These are phyloP conservation scores for Apocrypta bakeri DNA, from an alignment of 1,140 invertebrate genomes.

Conservation along the genomic window DNA sequence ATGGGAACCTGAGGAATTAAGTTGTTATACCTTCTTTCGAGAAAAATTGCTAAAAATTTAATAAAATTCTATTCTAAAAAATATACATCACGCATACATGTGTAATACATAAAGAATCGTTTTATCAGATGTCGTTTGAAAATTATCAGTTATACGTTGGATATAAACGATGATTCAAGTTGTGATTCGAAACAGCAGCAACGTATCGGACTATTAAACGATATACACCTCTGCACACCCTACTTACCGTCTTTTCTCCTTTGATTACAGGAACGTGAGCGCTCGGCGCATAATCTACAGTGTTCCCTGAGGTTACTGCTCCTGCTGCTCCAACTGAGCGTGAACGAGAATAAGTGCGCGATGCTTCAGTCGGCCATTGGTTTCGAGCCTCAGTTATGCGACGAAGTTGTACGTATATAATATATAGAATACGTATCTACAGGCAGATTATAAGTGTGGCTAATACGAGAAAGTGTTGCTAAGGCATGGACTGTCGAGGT, in stretches of 20 bases:
- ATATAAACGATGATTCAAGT: too few relatives aligned
- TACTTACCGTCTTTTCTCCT: background rate
- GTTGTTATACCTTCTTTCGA: background rate
- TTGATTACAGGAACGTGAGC: slow-evolving; percentile 59
- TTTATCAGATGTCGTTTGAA: too few relatives aligned
- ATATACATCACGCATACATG: background rate
- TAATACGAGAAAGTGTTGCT: background rate
- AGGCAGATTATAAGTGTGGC: background rate
- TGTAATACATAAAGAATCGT: too few relatives aligned
- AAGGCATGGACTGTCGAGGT: too few relatives aligned
- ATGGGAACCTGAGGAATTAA: background rate
- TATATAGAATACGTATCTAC: too few relatives aligned
- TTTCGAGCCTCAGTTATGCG: slow-evolving; percentile 60
- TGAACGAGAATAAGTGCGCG: slow-evolving; percentile 62
- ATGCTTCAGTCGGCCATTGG: slow-evolving; percentile 63
- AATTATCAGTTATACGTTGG: too few relatives aligned
- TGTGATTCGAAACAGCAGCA: background rate
- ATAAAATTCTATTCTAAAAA: background rate
- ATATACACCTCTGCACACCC: background rate
- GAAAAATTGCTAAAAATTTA: background rate
- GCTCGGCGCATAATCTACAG: slow-evolving; percentile 57
- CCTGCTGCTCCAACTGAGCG: slow-evolving; percentile 57
- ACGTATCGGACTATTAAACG: background rate
- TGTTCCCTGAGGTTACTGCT: slow-evolving; percentile 59
- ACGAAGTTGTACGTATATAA: slow-evolving; percentile 63